Base-by-base conservation (phyloP, 1,140 invertebrate species). In the Scaptomyza montana region DNA sequence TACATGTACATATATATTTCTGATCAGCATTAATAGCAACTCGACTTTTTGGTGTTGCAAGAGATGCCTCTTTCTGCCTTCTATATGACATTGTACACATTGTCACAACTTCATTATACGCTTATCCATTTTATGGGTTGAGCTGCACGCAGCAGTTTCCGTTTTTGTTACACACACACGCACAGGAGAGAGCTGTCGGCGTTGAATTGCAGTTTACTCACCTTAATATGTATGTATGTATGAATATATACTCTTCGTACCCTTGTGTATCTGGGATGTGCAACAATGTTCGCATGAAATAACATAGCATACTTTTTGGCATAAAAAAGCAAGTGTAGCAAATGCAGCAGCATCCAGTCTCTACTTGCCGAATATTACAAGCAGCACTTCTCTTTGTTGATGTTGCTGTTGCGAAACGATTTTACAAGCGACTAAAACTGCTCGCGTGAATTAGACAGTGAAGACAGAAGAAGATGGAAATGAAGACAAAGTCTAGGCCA, bases 201-300 rank as follows among this genome's bases (percentile, higher is more conserved):
- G n/a, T 43, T 12, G 39, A 43, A n/a, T n/a, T n/a, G 12, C 12
- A 43, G n/a, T n/a, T 43, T n/a, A n/a, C 12, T n/a, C 39, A 43
- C 39, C 39, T 43, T 43, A 5, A 12, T 43, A 43, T 5, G 4
- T 5, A 43, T 43, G 39, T n/a, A 8, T 43, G 39, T 43, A n/a
- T 21, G 25, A 6, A 30, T 56, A 13, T 56, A 25, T 21, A 2
- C 9, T 7, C 30, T n/a, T 9, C 5, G 19, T 7, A 33, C 8
- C 8, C 33, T 50, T n/a, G 19, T 13, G 60, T 50, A 28, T 50
- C 12, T 50, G 33, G 66, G 60, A 61, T 67, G 53, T 53, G 79
- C 79, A 84, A 84, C 79, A 82, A 82, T 79, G 80, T 82, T 81
- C n/a, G 55, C 50, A 28, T 43, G 57, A 54, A 59, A 72, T 53